Evolutionary conservation across 2,113 vertebrate genomes (phyloP), one percentile per base, ranked within the genome.

Genomic region (Sceloporus tristichus): DNA sequence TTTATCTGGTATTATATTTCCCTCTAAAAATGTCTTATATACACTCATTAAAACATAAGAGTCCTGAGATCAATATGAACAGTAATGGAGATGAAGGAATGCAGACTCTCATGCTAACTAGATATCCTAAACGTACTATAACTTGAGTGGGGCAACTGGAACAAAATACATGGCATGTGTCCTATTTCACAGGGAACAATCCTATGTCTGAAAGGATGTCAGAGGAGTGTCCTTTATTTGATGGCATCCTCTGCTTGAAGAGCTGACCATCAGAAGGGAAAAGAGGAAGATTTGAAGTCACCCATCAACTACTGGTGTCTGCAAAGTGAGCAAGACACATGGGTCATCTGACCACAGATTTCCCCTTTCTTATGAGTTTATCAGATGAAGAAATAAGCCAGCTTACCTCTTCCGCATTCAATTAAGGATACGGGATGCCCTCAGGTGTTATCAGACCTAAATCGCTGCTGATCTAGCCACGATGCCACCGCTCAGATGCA

Each of bases 1-100:
- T 85, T 77, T 77, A 62, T 86, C 62, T 86, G 84, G 1, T 81
- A 14, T 3, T 86, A 86, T 53, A 59, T 92, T 11, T 73, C 38
- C 27, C 27, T 42, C 71, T 76, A 34, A 76, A 42, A 90, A 79
- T 53, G 75, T 8, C 54, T 59, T 86, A 18, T 38, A 83, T 59
- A 10, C 75, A 13, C 9, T 82, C n/a, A 56, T 21, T 59, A 83
- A 85, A 56, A 68, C 18, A 2, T 42, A 82, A 42, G 1, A 89
- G 16, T 71, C 75, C 84, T 19, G 54, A 91, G 62, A 89, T 10
- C 14, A 59, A 3, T 59, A 42, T 29, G 19, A 87, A 27, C 1
- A 80, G 10, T 40, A 85, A 38, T 38, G 16, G 65, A 79, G 56
- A 87, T 87, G 42, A 40, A 48, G 54, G 34, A n/a, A 78, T 8